Evolutionary conservation across 2,797 vertebrate species (phyloP), one percentile per base, ranked within the genome.

Genomic region (Sebastes ruberrimus): DNA sequence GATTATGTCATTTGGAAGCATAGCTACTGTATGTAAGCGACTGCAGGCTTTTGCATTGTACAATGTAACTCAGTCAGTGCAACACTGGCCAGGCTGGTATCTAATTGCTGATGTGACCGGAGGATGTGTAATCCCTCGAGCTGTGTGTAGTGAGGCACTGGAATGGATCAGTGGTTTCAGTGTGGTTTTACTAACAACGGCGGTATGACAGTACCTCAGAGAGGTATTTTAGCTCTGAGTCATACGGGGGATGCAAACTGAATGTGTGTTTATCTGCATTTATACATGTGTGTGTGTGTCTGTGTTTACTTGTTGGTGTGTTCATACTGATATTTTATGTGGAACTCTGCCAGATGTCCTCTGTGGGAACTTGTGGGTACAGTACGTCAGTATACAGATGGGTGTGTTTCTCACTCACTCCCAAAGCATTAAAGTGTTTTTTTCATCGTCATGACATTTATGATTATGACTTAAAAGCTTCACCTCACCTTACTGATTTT

Each of bases 101-200:
- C 71, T 89, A 88, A 88, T 78, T 88, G 80, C 76, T 71, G 63
- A 69, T 75, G 66, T 79, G 71, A 80, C 81, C 75, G 25, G 78
- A 84, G 81, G 80, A 83, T 71, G 74, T 86, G 78, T 81, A 76
- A 79, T 91, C 79, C 80, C 84, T 42, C 0, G n/a, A 75, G 84
- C 79, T 63, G 59, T 59, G 78, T 61, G 78, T 65, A 74, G 71
- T 61, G 73, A 92, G 16, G 80, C 77, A 20, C 2, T 81, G 81
- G 67, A 76, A 70, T 56, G 84, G 82, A 89, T 88, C 88, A 86
- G 76, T 81, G 80, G 80, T 80, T 83, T 62, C 68, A 55, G 61
- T 83, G 67, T 79, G 70, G 81, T 86, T 82, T 82, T 66, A 77
- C 83, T 81, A 84, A 87, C 82, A 80, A 57, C 78, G 35, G 18